These are phyloP conservation scores for Epinotia brunnichana DNA, from an alignment of 2,888 invertebrate species.

Conservation along the genomic window DNA sequence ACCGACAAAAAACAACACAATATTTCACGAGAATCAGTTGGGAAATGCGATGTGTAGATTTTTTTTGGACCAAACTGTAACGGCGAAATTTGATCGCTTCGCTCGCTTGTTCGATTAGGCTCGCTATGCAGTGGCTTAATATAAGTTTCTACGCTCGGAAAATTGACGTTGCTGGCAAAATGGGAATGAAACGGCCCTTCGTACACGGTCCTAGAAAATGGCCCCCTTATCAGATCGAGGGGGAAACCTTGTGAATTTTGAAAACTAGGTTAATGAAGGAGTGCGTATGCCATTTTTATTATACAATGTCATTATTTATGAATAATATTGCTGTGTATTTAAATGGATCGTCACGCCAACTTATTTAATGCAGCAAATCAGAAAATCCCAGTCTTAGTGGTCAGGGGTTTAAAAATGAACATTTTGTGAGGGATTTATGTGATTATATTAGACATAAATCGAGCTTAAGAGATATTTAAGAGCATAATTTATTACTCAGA, in stretches of 20 bases:
- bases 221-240: slow-evolving; percentile 74
- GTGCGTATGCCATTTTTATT: slow-evolving; percentile 58
- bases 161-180: slow-evolving; percentile 22
- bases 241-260: slow-evolving; percentile 65
- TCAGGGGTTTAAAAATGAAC: neutral
- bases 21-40: too few species aligned
- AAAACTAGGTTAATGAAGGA: slow-evolving; percentile 78
- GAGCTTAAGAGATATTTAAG: neutral
- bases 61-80: too few species aligned
- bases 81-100: too few species aligned
- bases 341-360: slow-evolving; percentile 34
- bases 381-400: neutral
- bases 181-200: slow-evolving; percentile 46
- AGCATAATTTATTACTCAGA: slow-evolving; percentile 31
- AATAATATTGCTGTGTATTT: slow-evolving; percentile 34
- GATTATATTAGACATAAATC: slow-evolving; percentile 10
- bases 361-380: slow-evolving; percentile 25
- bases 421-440: neutral
- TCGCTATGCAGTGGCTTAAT: neutral
- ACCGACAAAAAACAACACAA: too few species aligned
- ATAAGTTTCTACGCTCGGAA: slow-evolving; percentile 2
- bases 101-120: neutral
- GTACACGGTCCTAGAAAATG: slow-evolving; percentile 57
- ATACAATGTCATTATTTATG: slow-evolving; percentile 42
- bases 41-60: too few species aligned